These are phyloP conservation scores for Microdon myrmicae DNA, from an alignment of 2,888 invertebrate genomes.

Conservation along the genomic window DNA sequence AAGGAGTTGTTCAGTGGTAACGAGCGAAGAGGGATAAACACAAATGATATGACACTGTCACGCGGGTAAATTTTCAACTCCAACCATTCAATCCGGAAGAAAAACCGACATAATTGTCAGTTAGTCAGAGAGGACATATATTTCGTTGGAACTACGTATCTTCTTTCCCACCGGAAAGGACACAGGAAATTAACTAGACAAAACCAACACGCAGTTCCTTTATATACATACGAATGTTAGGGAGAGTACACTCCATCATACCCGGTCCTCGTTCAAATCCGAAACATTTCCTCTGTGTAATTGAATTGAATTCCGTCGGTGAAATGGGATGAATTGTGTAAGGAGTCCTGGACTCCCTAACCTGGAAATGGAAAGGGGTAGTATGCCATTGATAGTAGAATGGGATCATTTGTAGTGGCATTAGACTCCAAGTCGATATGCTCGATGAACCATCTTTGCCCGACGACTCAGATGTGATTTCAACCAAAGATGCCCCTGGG, in stretches of 20 bases:
- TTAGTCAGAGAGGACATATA: slow-evolving; percentile 37
- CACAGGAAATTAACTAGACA: slow-evolving; percentile 50
- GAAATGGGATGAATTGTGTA: slow-evolving; percentile 3
- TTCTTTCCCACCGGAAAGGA: background rate
- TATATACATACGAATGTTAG: no score
- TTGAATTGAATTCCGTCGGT: slow-evolving; percentile 47
- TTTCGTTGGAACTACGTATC: slow-evolving; percentile 20
- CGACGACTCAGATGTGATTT: no score
- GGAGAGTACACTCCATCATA: no score
- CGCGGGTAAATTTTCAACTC: slow-evolving; percentile 5
- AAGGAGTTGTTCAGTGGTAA: no score
- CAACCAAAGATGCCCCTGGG: no score
- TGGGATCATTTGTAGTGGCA: no score
- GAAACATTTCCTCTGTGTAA: slow-evolving; percentile 46
- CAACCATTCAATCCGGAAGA: slow-evolving; percentile 43
- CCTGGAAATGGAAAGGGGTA: slow-evolving; percentile 34
- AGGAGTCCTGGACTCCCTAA: no score
- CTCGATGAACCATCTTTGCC: no score
- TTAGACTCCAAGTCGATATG: no score
- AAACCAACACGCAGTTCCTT: slow-evolving; percentile 45
- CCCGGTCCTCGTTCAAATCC: background rate
- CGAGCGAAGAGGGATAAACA: no score
- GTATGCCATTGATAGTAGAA: no score
- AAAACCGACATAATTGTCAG: slow-evolving; percentile 52
- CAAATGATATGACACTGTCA: no score